phyloP scores from a whole-genome alignment of 1,140 invertebrate genomes.

The Oreohelix idahoensis region DNA sequence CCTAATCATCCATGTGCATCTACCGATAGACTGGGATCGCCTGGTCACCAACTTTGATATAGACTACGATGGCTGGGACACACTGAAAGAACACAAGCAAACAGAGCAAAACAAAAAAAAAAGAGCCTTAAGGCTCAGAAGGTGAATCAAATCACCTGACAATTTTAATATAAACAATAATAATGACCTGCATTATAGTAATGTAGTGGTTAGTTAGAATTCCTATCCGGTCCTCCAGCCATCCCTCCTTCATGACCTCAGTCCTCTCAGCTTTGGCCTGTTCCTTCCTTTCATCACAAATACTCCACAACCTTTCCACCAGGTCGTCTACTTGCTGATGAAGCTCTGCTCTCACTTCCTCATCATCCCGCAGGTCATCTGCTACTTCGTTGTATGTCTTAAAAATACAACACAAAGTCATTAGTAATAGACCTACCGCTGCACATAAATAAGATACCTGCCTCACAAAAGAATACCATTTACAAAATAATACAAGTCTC shows the following conservation, averaged over 20 bases:
- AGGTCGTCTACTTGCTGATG: conserved; percentile 73
- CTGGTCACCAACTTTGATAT: no score
- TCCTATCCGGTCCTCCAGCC: conserved; percentile 72
- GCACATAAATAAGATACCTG: no score
- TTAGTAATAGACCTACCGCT: conserved; percentile 16
- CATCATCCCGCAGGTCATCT: conserved; percentile 73
- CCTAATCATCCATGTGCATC: no score
- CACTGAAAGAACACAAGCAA: no score
- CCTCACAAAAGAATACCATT: no score
- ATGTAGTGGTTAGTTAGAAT: conserved; percentile 72
- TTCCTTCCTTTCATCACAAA: conserved; percentile 72
- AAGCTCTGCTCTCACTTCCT: conserved; percentile 71
- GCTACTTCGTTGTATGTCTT: conserved; percentile 72
- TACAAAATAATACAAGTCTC: no score
- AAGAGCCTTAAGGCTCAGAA: no score
- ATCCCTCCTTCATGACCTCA: conserved; percentile 70
- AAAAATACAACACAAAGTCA: conserved; percentile 17
- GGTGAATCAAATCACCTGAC: no score
- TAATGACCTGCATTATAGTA: conserved; percentile 68
- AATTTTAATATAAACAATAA: no score
- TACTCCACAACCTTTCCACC: conserved; percentile 71
- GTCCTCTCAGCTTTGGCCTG: conserved; percentile 71
- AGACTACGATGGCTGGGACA: no score
- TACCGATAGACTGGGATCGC: no score
- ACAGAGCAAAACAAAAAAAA: no score